Percentiles rank a stretch among this genome's conserved stretches.
phyloP scores from a whole-genome alignment of 2,888 invertebrate species.

The Formica aserva region DNA sequence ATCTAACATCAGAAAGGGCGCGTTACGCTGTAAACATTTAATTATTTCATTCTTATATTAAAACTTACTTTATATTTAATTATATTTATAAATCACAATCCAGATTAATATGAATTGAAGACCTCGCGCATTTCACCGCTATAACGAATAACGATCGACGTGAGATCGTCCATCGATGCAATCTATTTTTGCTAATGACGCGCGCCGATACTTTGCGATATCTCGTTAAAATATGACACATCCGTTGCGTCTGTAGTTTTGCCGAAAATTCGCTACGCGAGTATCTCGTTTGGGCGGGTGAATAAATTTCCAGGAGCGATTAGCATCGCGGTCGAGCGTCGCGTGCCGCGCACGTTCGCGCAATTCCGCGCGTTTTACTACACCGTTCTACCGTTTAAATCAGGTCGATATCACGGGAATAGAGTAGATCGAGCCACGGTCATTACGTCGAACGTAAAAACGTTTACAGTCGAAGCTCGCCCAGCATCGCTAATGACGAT shows the following conservation, averaged over 20 bases:
- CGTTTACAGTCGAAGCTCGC: slow-evolving; percentile 57
- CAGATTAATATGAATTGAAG: not conserved
- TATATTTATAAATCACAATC: not conserved
- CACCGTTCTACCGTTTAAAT: slow-evolving; percentile 22
- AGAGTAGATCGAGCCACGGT: slow-evolving; percentile 20
- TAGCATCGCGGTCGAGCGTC: slow-evolving; percentile 28
- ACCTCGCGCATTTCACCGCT: not conserved
- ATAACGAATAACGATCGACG: not conserved
- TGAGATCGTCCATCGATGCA: not conserved
- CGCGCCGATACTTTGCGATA: not conserved
- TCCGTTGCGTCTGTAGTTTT: not conserved
- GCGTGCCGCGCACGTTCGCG: slow-evolving; percentile 31
- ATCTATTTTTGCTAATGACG: not conserved
- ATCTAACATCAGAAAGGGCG: not conserved
- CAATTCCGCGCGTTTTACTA: slow-evolving; percentile 26
- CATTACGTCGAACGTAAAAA: slow-evolving; percentile 63
- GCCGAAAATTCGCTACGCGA: slow-evolving; percentile 29
- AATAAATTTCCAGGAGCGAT: slow-evolving; percentile 40
- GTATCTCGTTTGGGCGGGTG: slow-evolving; percentile 14
- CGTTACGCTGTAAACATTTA: not conserved
- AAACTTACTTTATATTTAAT: not conserved
- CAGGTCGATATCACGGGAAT: slow-evolving; percentile 20
- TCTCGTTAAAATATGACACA: slow-evolving; percentile 10
- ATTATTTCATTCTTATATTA: not conserved
- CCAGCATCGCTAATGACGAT: slow-evolving; percentile 56